Evolutionary conservation across 2,113 vertebrate species (phyloP), one percentile per base, ranked within the genome.

Genomic region (Clinocottus analis): DNA sequence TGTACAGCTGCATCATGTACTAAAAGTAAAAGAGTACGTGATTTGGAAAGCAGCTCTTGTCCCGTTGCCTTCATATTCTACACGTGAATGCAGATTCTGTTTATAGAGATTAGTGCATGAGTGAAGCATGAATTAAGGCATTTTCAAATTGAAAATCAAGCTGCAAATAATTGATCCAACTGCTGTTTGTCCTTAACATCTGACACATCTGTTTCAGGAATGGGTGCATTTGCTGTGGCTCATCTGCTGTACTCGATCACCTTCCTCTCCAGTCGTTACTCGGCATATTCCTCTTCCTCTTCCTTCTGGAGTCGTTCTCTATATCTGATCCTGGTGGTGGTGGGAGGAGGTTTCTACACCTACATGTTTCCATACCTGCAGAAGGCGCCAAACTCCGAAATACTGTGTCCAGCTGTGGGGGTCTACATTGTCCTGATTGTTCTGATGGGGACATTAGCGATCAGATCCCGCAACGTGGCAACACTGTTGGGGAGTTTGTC

Each of bases 151-250:
- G 3, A 17, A 21, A 27, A 35, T 56, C 4, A 62, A 27, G 7
- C 6, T 43, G 55, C 12, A 29, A 25, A 14, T 45, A 10, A 23
- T 25, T 19, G 0, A 45, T 49, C 13, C 21, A 25, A n/a, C 11
- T 19, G 21, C 1, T 27, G 25, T 51, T 16, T 55, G 27, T 63
- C 5, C 5, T 72, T 6, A 51, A 12, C 3, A 58, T 51, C 3
- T 66, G 25, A 21, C 10, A 9, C 9, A 14, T 87, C 23, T 78
- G 25, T 83, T 69, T 25, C 84, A 98, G 97, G 97, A n/a, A 91
- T 96, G 94, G 92, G 69, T 1, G 94, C 92, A 37, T 97, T 97
- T 23, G 92, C 93, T 2, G 5, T 77, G 39, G 95, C 95, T 39
- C 96, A 97, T 61, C 56, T 96, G 14, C 73, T 94, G 21, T 97